phyloP scores from a whole-genome alignment of 1,140 invertebrate species.

The Drosophila virilis region DNA sequence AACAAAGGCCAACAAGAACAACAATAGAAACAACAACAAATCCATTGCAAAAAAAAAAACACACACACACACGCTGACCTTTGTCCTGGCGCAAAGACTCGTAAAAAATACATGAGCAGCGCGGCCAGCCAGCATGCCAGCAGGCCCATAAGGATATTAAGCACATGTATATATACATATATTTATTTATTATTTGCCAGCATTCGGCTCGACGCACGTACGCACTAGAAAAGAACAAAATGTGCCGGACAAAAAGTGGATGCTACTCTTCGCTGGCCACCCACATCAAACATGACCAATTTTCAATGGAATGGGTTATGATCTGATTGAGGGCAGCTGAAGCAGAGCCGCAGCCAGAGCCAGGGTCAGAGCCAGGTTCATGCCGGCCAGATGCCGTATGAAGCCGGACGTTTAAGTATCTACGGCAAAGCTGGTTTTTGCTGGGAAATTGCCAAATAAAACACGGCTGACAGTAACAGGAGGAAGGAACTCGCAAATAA shows the following conservation, averaged over 20 bases:
- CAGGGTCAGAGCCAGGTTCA: not conserved
- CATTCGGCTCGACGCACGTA: slow-evolving; percentile 46
- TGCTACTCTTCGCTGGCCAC: slow-evolving; percentile 27
- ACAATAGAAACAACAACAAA: not conserved
- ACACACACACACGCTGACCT: slow-evolving; percentile 54
- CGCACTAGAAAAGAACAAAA: not conserved
- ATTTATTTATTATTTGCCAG: slow-evolving; percentile 18
- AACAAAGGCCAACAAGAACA: slow-evolving; percentile 50
- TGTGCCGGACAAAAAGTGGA: slow-evolving; percentile 30
- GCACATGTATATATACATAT: slow-evolving; percentile 2
- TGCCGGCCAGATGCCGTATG: too few relatives aligned
- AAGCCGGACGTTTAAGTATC: too few relatives aligned
- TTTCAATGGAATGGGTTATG: slow-evolving; percentile 35
- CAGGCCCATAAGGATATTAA: slow-evolving; percentile 57
- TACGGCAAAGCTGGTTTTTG: too few relatives aligned
- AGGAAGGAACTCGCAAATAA: too few relatives aligned
- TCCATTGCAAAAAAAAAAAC: slow-evolving; percentile 1
- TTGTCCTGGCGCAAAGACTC: slow-evolving; percentile 73
- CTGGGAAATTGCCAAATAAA: too few relatives aligned
- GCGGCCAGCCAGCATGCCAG: slow-evolving; percentile 61
- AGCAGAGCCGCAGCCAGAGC: slow-evolving; percentile 4
- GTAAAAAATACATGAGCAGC: slow-evolving; percentile 65
- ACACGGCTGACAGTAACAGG: too few relatives aligned
- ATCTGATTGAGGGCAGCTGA: slow-evolving; percentile 42
- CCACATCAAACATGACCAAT: slow-evolving; percentile 27